Base-by-base conservation (phyloP, 1,140 invertebrate genomes). In the Drosophila elegans region DNA sequence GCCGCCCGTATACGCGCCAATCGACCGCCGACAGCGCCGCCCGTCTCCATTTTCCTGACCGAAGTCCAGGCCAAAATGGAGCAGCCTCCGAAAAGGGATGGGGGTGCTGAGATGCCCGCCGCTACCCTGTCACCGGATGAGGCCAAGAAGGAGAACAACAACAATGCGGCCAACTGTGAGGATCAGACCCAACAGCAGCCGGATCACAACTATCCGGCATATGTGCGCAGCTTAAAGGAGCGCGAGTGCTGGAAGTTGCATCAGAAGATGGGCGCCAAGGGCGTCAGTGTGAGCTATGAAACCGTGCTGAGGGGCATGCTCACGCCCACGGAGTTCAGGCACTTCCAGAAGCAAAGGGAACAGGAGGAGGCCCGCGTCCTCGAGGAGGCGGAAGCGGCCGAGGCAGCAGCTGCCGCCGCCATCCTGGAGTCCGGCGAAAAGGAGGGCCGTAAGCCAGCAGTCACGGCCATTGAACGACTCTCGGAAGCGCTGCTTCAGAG, bases 291-390 rank as follows among this genome's bases (percentile, higher is more conserved):
- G 3, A 95, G 94, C 3, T 96, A 95, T 62, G 95, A 96, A 54
- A 96, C 95, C 0, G 94, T 96, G 34, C 90, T 96, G 38, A 94
- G 95, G 92, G 95, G 95, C 41, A 95, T 96, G 94, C 89, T 96
- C 44, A 95, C 95, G 13, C 95, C 95, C 5, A 95, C 95, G 2
- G 95, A 96, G 85, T 95, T 95, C 78, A 93, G 95, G 80, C 92
- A 95, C 57, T 93, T 93, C 79, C 93, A 93, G 78, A 93, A 94
- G 92, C 88, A 93, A 46, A 84, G 90, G 3, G 91, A 92, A 44
- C 63, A 91, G 32, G 90, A 91, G 52, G 81, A 92, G 68, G 80
- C 88, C 21, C 85, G 86, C 13, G 67, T 75, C 3, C 76, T 78
- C 12, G 73, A 90, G 61, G 82, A 69, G 6, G 85, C 88, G 3